Base-by-base conservation (phyloP, 1,140 invertebrate species). In the Drosophila takahashii region DNA sequence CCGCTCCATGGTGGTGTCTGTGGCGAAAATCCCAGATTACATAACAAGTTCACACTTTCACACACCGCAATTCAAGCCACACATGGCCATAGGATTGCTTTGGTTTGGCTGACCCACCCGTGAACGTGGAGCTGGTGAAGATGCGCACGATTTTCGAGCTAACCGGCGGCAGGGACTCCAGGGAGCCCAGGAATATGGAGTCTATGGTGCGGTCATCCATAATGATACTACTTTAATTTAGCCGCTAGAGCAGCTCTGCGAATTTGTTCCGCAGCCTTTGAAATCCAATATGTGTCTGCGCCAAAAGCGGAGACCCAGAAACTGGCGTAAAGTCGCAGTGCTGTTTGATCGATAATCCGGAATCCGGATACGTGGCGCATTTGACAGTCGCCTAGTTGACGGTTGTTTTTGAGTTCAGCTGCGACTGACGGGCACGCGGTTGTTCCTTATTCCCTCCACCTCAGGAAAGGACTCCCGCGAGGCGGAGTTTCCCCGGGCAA, bases 71-170 rank as follows among this genome's bases (percentile, higher is more conserved):
- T 13, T 44, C 6, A 18, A 34, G 41, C 42, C 42, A 42, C 26
- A 44, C 18, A 54, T 62, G 37, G 39, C 5, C 4, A n/a, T 22
- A 3, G 22, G n/a, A 16, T 41, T 11, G 18, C 15, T n/a, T 42
- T 37, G 3, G 18, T 26, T 16, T 52, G 48, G 48, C 53, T 48
- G 29, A 77, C 85, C 94, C 94, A 98, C 98, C 98, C 92, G 98
- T 99, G 90, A 99, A 99, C 0, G 98, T 99, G 0, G 98, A 99
- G 90, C 98, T 99, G 13, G 98, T 99, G 91, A 99, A 99, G 83
- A 99, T 99, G 67, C 98, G 94, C 15, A 99, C 98, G 86, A 99
- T 98, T 94, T 99, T 99, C 0, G 98, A 99, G 92, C 98, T 98
- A 32, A 99, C 97, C 2, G 98, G 96, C 2, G 98, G 98, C 65